Base-by-base conservation (phyloP, 2,888 invertebrate genomes). In the Cheilosia vulpina region DNA sequence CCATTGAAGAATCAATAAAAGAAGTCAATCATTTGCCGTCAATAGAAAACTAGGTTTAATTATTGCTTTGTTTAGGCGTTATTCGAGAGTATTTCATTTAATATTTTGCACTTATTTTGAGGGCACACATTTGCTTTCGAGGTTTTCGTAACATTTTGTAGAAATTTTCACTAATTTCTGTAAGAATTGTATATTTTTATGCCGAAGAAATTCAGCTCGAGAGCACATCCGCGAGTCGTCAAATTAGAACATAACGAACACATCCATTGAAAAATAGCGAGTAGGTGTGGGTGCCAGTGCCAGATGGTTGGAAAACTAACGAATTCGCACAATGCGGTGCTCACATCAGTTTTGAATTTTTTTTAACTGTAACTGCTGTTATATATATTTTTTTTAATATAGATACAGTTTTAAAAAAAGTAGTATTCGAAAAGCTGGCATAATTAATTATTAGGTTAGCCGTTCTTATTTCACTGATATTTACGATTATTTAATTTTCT, bases 1-100 rank as follows among this genome's bases (percentile, higher is more conserved):
- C 76, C 81, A 85, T 85, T 81, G 66, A 85, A 85, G 81, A 85
- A 85, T 85, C 85, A 85, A 85, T 85, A 85, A 85, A 85, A 85
- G 81, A 81, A 85, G 80, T 85, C 76, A 79, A 85, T 84, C 80
- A 66, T 77, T 38, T 79, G 73, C 76, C 71, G 65, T 77, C 60
- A 73, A 71, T 47, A 75, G 38, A 77, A 63, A 76, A 62, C 50
- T 66, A 65, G 66, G 60, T 47, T 57, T 41, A 76, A 57, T 58
- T 52, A 58, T 72, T 81, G 53, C 17, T 50, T 57, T 21, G 19
- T 62, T 81, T 60, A 24, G n/a, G 53, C 17, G 31, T 34, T 79
- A 31, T 57, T 31, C 19, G 65, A 34, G 24, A 24, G 45, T 31
- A 47, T 55, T 65, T 47, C 13, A 11, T 27, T 50, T 21, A 17